A percentile compares a stretch with the other conserved stretches of the same genome.
phyloP scores from a whole-genome alignment of 2,797 vertebrate genomes.

The Semotilus atromaculatus region DNA sequence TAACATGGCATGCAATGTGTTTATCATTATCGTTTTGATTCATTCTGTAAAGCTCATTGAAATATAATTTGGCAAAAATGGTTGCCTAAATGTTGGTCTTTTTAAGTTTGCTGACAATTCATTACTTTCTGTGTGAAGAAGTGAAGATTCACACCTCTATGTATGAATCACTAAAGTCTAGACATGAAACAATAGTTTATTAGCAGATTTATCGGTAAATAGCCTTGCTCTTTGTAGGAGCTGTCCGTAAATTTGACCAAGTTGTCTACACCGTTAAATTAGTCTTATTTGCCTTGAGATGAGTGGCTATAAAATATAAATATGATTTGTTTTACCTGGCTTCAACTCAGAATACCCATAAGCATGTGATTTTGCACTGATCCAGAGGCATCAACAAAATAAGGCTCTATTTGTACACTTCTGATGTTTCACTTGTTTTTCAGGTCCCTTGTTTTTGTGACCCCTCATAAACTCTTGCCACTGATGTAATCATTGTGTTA shows the following conservation, averaged over 20 bases:
- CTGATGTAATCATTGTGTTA: slow-evolving; percentile 42
- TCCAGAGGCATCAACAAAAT: slow-evolving; percentile 27
- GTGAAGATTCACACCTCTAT: not conserved
- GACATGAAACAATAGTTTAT: not conserved
- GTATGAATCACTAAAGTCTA: not conserved
- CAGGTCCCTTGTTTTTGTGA: slow-evolving; percentile 46
- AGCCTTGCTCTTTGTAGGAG: not conserved
- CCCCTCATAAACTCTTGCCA: slow-evolving; percentile 34
- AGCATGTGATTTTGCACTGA: slow-evolving; percentile 36
- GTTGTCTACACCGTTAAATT: slow-evolving; percentile 18
- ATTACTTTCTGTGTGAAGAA: not conserved
- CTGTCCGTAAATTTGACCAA: not conserved
- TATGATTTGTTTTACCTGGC: slow-evolving; percentile 34
- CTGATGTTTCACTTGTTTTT: slow-evolving; percentile 9
- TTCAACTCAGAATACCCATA: slow-evolving; percentile 14
- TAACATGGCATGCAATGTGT: not conserved
- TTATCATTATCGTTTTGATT: not conserved
- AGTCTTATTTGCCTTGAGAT: slow-evolving; percentile 17
- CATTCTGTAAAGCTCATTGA: not conserved
- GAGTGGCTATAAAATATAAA: slow-evolving; percentile 40
- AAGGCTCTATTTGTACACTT: slow-evolving; percentile 6
- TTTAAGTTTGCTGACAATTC: not conserved
- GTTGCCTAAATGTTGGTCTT: not conserved
- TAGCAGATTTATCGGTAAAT: not conserved
- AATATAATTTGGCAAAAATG: not conserved